phyloP scores from a whole-genome alignment of 2,888 invertebrate genomes.

The Phaonia tiefii region DNA sequence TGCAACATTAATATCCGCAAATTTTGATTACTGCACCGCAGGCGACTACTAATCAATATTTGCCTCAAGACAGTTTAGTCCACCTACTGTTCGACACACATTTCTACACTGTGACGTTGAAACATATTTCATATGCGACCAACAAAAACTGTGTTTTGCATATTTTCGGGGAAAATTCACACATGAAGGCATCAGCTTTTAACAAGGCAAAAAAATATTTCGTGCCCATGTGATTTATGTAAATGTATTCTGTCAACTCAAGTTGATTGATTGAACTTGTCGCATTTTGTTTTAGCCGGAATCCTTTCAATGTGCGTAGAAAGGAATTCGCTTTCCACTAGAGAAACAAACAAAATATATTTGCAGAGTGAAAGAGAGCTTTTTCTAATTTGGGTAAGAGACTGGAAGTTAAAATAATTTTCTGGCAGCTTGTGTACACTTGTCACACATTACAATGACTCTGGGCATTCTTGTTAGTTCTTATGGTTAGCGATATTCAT shows the following conservation, averaged over 20 bases:
- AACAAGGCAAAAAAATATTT: conserved; percentile 40
- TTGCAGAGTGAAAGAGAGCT: too few relatives aligned
- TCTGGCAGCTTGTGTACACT: conserved; percentile 53
- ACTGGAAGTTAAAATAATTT: conserved; percentile 29
- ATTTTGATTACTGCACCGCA: too few relatives aligned
- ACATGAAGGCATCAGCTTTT: conserved; percentile 48
- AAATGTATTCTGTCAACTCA: conserved; percentile 59
- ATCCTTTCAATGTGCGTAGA: neutral
- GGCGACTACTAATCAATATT: too few relatives aligned
- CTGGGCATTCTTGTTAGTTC: conserved; percentile 3
- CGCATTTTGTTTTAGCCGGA: conserved; percentile 1
- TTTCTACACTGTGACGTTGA: too few relatives aligned
- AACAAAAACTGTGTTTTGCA: conserved; percentile 20
- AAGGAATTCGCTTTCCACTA: neutral
- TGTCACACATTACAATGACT: conserved; percentile 48
- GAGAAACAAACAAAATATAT: too few relatives aligned
- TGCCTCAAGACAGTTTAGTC: too few relatives aligned
- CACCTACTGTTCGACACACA: too few relatives aligned
- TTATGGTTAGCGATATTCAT: too few relatives aligned
- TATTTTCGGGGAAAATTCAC: conserved; percentile 41
- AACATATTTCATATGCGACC: neutral
- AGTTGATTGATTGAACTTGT: conserved; percentile 59
- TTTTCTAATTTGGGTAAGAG: neutral
- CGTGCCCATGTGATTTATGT: conserved; percentile 54
- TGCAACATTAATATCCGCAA: too few relatives aligned